Percentiles rank a stretch among this genome's conserved stretches.
These are phyloP conservation scores for Agrilus cyanescens DNA, from an alignment of 2,888 invertebrate genomes.

Conservation along the genomic window DNA sequence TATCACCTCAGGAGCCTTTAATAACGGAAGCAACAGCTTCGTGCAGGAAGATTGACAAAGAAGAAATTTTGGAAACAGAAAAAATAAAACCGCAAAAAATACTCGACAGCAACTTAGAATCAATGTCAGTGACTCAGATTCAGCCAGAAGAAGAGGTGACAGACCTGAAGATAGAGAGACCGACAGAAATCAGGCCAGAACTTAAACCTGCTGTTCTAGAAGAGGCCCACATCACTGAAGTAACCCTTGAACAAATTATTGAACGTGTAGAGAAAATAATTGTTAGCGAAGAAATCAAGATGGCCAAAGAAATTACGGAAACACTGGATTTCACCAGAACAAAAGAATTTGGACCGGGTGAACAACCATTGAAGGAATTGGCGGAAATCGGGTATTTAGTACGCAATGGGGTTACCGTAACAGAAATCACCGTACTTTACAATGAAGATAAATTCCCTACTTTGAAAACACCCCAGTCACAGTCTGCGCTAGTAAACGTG, in stretches of 20 bases:
- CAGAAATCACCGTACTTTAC: conserved; percentile 67
- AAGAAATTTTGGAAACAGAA: conserved; percentile 29
- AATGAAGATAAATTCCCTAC: conserved; percentile 70
- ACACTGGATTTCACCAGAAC: conserved; percentile 61
- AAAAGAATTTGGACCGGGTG: conserved; percentile 70
- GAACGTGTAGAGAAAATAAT: conserved; percentile 44
- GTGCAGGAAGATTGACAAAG: conserved; percentile 48
- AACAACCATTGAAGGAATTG: conserved; percentile 65
- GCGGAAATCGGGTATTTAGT: conserved; percentile 72
- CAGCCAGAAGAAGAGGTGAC: conserved; percentile 43
- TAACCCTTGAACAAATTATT: conserved; percentile 42
- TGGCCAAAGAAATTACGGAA: conserved; percentile 64
- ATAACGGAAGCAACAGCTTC: conserved; percentile 49
- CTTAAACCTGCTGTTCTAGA: conserved; percentile 28
- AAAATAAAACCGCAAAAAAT: conserved; percentile 34
- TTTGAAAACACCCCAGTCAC: conserved; percentile 67
- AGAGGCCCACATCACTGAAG: conserved; percentile 35
- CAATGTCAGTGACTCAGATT: conserved; percentile 45
- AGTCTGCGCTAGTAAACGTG: conserved; percentile 71
- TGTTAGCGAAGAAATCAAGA: conserved; percentile 43
- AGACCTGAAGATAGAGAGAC: conserved; percentile 34
- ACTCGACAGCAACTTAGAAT: conserved; percentile 41
- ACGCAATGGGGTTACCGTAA: conserved; percentile 61
- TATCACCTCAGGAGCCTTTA: conserved; percentile 47
- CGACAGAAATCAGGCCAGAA: conserved; percentile 26